Conservation (phyloP, 2,113 vertebrate species). For the Jacana jacana region DNA sequence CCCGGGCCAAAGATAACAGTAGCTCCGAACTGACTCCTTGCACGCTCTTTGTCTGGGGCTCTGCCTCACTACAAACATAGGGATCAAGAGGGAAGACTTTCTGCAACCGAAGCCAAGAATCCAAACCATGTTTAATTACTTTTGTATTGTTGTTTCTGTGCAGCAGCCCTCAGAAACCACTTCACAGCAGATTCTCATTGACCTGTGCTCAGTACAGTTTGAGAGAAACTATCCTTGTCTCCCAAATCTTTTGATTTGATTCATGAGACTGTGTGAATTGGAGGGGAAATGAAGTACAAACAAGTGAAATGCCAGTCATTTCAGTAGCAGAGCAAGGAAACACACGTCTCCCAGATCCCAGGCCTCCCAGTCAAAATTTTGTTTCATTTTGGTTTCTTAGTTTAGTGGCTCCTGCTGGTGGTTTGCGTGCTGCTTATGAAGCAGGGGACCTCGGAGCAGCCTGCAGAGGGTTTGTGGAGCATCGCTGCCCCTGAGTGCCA, state of each 20-base stretch:
- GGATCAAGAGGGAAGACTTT: background rate
- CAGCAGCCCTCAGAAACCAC: background rate
- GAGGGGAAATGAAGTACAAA: background rate
- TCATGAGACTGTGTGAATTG: background rate
- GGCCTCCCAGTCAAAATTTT: background rate
- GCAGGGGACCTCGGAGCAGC: background rate
- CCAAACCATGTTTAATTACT: background rate
- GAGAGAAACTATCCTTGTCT: background rate
- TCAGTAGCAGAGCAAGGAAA: background rate
- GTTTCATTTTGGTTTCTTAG: background rate
- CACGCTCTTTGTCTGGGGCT: background rate
- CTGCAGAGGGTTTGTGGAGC: background rate
- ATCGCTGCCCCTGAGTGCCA: background rate
- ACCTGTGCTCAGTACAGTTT: background rate
- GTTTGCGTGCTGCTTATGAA: background rate
- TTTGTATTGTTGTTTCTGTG: background rate
- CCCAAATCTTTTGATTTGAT: background rate
- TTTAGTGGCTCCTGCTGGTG: background rate
- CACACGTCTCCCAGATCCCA: background rate
- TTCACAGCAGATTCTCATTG: background rate
- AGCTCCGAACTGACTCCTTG: background rate
- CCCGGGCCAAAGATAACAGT: background rate
- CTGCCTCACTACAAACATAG: background rate
- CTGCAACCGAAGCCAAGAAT: background rate
- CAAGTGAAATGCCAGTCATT: background rate